Conservation (phyloP, 2,797 vertebrate species). For the Cossypha niveicapilla region DNA sequence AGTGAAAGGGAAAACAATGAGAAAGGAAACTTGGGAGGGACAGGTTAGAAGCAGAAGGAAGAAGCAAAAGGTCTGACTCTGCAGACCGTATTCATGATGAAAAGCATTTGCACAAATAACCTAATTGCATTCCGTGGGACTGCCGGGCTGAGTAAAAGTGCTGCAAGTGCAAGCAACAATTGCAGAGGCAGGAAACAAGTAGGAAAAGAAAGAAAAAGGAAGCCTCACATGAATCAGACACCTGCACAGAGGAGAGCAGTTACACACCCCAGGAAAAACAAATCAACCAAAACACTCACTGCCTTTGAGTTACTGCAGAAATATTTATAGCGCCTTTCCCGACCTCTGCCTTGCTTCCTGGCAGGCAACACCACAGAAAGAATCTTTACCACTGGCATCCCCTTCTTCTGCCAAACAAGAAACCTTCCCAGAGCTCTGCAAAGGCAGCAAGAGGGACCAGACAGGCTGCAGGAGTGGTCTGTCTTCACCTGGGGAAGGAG, state of each 20-base stretch:
- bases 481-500: background rate
- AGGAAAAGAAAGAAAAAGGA: slow-evolving; percentile 63
- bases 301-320: slow-evolving; percentile 48
- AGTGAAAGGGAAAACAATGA: slow-evolving; percentile 67
- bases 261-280: slow-evolving; percentile 50
- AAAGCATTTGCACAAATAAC: slow-evolving; percentile 46
- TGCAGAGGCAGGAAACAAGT: slow-evolving; percentile 52
- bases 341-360: slow-evolving; percentile 48
- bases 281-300: slow-evolving; percentile 1
- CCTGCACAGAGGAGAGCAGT: slow-evolving; percentile 19
- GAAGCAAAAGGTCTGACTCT: slow-evolving; percentile 58
- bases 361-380: slow-evolving; percentile 41
- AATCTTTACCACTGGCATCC: slow-evolving; percentile 52
- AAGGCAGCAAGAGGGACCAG: background rate
- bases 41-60: slow-evolving; percentile 66
- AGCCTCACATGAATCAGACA: slow-evolving; percentile 37
- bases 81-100: slow-evolving; percentile 20
- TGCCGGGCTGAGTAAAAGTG: slow-evolving; percentile 34
- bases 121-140: slow-evolving; percentile 1
- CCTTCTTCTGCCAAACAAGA: background rate
- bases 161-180: slow-evolving; percentile 25
- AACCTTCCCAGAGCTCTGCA: slow-evolving; percentile 2
- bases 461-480: background rate
- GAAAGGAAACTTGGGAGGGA: slow-evolving; percentile 65
- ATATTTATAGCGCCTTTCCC: slow-evolving; percentile 51